These are phyloP conservation scores for Antigone vipio DNA, from an alignment of 2,113 vertebrate genomes.

Conservation along the genomic window DNA sequence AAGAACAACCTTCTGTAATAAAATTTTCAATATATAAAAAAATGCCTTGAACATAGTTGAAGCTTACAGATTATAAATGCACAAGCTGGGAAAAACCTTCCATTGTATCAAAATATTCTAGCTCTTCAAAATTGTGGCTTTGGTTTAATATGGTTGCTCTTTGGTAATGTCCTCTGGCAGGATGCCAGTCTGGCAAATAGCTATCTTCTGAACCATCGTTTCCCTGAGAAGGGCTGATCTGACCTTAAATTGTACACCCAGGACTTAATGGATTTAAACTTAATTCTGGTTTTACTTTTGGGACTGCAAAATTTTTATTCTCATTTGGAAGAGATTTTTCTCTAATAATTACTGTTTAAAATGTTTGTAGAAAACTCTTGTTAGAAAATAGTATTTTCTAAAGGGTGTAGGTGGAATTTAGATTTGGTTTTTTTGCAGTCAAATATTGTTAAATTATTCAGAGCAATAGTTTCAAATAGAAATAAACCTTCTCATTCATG, in stretches of 20 bases:
- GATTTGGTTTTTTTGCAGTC: not conserved
- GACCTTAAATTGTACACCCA: not conserved
- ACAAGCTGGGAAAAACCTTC: not conserved
- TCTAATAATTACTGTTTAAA: not conserved
- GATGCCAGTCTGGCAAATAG: not conserved
- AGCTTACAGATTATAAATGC: not conserved
- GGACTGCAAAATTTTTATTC: not conserved
- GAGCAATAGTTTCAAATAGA: not conserved
- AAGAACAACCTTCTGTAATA: not conserved
- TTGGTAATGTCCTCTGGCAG: not conserved
- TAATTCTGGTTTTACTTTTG: too few relatives aligned
- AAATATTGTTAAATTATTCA: not conserved
- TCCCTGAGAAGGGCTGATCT: not conserved
- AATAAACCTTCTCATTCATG: not conserved
- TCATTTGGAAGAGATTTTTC: not conserved
- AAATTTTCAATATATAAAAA: not conserved
- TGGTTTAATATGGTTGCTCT: not conserved
- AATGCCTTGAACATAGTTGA: not conserved
- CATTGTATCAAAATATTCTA: not conserved
- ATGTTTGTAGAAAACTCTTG: not conserved
- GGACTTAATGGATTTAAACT: not conserved
- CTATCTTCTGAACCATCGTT: not conserved
- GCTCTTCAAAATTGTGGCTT: not conserved
- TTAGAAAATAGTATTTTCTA: not conserved
- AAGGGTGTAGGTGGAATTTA: not conserved